Base-by-base conservation (phyloP, 2,888 invertebrate genomes). In the Leptinotarsa tumamoca region DNA sequence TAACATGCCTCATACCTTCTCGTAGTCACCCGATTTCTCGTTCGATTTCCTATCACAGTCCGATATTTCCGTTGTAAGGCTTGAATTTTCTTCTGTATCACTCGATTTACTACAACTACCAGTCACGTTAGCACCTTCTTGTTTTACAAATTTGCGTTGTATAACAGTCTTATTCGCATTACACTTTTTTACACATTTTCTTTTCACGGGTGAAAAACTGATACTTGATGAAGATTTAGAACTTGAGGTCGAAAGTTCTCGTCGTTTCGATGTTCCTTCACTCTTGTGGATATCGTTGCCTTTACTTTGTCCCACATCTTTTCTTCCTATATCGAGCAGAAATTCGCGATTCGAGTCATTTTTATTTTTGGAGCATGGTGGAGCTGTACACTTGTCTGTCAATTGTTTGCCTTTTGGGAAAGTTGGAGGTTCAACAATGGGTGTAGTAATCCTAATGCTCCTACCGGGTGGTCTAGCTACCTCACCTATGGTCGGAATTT, bases 381-480 rank as follows among this genome's bases (percentile, higher is more conserved):
- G 1, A 4, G 15, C 61, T 18, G 23, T 63, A 61, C 67, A 70
- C 52, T 74, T 66, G 61, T 67, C 70, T 13, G 43, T 43, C 10
- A 43, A 43, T 2, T 43, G 10, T 43, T 10, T 43, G 43, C 43
- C 3, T 43, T 43, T 3, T 43, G 43, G 43, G 10, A 43, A 43
- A 43, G 43, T 43, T 43, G 86, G 84, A 50, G 84, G 85, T 71
- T 85, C 80, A 27, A 85, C 83, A 68, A 85, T 83, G 68, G 84
- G 83, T 52, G 84, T 79, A 67, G 79, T 74, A 18, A 82, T 79
- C 68, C 83, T 68, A 21, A 83, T 78, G 50, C 76, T 79, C 71
- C 78, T 80, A 80, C 84, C 82, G 14, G 78, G 87, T 17, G 71
- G 87, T 79, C 84, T 86, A 18, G 87, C 85, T 67, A 84, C 80